Conservation (phyloP, 2,888 invertebrate genomes). For the Orthosia incerta region DNA sequence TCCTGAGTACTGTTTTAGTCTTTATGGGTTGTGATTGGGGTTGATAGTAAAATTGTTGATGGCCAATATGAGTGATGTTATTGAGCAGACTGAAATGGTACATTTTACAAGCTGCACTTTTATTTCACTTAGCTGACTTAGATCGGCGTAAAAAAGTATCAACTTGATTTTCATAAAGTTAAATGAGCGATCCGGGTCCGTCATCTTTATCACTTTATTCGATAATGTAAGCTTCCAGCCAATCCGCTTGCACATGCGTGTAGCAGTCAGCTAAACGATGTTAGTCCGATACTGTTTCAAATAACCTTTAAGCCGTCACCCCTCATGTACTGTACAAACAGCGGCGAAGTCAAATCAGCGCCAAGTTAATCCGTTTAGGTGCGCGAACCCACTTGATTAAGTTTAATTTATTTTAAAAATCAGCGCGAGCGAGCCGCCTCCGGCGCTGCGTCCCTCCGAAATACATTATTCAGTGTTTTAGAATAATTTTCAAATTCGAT, state of each 20-base stretch:
- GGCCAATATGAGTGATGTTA: background rate
- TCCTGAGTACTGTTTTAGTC: background rate
- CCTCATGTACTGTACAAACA: slow-evolving; percentile 87
- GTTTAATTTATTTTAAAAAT: slow-evolving; percentile 91
- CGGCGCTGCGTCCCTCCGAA: slow-evolving; percentile 87
- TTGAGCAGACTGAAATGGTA: background rate
- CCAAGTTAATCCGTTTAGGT: slow-evolving; percentile 91
- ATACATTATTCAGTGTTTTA: slow-evolving; percentile 92
- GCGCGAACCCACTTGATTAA: slow-evolving; percentile 91
- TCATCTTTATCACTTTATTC: slow-evolving; percentile 11
- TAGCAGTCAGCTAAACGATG: slow-evolving; percentile 70
- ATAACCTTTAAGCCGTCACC: slow-evolving; percentile 85
- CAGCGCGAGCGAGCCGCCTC: slow-evolving; percentile 87
- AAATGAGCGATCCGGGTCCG: background rate
- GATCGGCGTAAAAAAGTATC: background rate
- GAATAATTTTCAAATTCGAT: slow-evolving; percentile 92
- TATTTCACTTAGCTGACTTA: background rate
- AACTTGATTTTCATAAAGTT: background rate
- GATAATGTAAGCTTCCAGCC: slow-evolving; percentile 29
- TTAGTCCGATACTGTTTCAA: slow-evolving; percentile 83
- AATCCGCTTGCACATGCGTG: slow-evolving; percentile 45
- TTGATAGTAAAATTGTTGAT: background rate
- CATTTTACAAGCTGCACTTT: background rate
- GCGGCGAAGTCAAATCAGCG: slow-evolving; percentile 89
- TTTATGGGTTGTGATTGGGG: background rate